These are phyloP conservation scores for Botrylloides violaceus DNA, from an alignment of 23 tunicate genomes.

Conservation along the genomic window DNA sequence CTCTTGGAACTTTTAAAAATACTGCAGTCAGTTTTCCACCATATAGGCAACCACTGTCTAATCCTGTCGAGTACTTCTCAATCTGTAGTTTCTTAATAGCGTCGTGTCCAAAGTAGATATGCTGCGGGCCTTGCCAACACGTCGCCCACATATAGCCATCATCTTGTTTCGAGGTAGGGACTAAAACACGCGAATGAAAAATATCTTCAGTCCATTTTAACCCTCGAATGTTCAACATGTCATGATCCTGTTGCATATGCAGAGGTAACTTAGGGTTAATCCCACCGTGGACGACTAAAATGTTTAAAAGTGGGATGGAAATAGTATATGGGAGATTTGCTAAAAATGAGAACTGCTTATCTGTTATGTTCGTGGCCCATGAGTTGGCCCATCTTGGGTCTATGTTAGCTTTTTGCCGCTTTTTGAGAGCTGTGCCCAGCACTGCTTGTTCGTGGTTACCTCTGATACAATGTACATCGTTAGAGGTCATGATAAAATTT, in stretches of 20 bases:
- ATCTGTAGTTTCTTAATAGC: slow-evolving; percentile 51
- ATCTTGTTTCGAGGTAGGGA: slow-evolving; percentile 23
- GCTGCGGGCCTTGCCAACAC: slow-evolving; percentile 70
- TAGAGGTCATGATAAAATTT: slow-evolving; percentile 23
- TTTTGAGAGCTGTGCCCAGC: slow-evolving; percentile 19
- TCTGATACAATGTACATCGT: slow-evolving; percentile 36
- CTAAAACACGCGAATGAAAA: slow-evolving; percentile 39
- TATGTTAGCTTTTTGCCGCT: neutral
- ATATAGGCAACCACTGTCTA: slow-evolving; percentile 92
- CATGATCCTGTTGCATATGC: slow-evolving; percentile 32
- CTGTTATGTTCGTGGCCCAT: slow-evolving; percentile 38
- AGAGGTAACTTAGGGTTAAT: slow-evolving; percentile 45
- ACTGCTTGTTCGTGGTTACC: slow-evolving; percentile 97
- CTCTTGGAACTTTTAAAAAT: slow-evolving; percentile 12
- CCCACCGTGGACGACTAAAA: slow-evolving; percentile 85
- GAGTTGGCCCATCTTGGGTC: slow-evolving; percentile 15
- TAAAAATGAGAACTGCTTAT: slow-evolving; percentile 28
- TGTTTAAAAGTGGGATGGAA: slow-evolving; percentile 41
- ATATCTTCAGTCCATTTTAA: slow-evolving; percentile 28
- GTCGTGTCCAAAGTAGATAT: slow-evolving; percentile 93
- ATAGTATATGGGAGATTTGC: slow-evolving; percentile 72
- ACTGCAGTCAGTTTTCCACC: slow-evolving; percentile 78
- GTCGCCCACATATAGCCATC: slow-evolving; percentile 61
- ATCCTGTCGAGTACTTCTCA: slow-evolving; percentile 47
- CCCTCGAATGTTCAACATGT: slow-evolving; percentile 76